Conservation (phyloP, 2,113 vertebrate genomes). For the Oxygymnocypris stewartii region DNA sequence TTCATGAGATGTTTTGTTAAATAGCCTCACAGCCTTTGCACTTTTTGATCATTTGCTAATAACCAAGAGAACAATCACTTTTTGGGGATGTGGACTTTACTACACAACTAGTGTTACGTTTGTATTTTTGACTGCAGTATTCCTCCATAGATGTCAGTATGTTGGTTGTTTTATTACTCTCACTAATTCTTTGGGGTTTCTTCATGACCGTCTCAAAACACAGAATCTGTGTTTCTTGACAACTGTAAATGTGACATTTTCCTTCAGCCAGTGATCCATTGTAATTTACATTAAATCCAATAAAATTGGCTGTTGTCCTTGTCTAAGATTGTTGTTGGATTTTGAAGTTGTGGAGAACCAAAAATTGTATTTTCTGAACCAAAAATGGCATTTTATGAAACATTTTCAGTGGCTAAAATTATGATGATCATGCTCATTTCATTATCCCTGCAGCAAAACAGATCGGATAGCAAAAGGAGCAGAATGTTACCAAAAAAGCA, state of each 20-base stretch:
- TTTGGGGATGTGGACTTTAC: neutral
- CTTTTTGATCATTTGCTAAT: neutral
- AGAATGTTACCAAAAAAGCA: slow-evolving; percentile 99
- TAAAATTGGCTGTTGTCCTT: neutral
- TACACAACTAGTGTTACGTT: neutral
- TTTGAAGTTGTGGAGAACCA: neutral
- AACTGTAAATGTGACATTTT: neutral
- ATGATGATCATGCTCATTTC: neutral
- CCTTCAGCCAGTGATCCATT: neutral
- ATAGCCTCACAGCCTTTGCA: neutral
- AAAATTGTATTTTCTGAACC: neutral
- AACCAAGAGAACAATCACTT: neutral
- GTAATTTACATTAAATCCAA: neutral
- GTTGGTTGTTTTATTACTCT: neutral
- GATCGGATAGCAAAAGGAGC: slow-evolving; percentile 94
- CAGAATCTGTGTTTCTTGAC: neutral
- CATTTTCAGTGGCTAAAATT: neutral
- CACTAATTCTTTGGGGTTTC: neutral
- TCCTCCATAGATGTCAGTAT: neutral
- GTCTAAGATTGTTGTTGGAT: neutral
- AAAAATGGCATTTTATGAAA: neutral
- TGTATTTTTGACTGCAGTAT: neutral
- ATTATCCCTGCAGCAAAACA: slow-evolving; percentile 81
- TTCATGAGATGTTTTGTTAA: neutral
- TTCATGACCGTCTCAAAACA: neutral